Conservation (phyloP, 2,888 invertebrate genomes). For the Helicoverpa assulta region DNA sequence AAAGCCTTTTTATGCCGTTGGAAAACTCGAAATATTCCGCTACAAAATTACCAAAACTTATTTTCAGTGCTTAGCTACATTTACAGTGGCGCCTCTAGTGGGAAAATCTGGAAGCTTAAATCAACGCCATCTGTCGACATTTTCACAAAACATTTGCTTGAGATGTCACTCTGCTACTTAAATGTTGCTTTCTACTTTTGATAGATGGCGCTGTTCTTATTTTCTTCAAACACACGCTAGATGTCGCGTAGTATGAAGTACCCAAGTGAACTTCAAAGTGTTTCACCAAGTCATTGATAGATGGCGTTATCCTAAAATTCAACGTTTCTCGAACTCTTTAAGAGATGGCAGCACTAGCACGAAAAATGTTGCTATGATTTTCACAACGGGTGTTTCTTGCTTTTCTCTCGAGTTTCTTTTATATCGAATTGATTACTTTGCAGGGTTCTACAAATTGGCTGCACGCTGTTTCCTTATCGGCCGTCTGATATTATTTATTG, state of each 20-base stretch:
- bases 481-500: conserved; percentile 30
- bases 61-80: conserved; percentile 12
- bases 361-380: not conserved
- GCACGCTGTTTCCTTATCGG: conserved; percentile 29
- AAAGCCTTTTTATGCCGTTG: conserved; percentile 49
- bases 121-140: conserved; percentile 46
- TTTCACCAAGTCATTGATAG: not conserved
- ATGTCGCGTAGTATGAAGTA: not conserved
- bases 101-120: not conserved
- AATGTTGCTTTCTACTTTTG: not conserved
- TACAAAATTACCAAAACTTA: conserved; percentile 41
- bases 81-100: conserved; percentile 1
- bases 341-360: conserved; percentile 6
- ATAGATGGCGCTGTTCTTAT: conserved; percentile 3
- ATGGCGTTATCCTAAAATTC: conserved; percentile 17
- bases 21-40: conserved; percentile 52
- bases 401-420: conserved; percentile 7
- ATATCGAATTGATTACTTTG: conserved; percentile 14
- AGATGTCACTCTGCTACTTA: no score
- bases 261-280: not conserved
- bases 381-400: not conserved
- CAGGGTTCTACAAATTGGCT: conserved; percentile 34
- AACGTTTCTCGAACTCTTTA: not conserved
- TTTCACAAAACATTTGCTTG: not conserved
- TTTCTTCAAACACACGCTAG: not conserved